phyloP scores from a whole-genome alignment of 2,797 vertebrate species.

The Xenentodon cancila region DNA sequence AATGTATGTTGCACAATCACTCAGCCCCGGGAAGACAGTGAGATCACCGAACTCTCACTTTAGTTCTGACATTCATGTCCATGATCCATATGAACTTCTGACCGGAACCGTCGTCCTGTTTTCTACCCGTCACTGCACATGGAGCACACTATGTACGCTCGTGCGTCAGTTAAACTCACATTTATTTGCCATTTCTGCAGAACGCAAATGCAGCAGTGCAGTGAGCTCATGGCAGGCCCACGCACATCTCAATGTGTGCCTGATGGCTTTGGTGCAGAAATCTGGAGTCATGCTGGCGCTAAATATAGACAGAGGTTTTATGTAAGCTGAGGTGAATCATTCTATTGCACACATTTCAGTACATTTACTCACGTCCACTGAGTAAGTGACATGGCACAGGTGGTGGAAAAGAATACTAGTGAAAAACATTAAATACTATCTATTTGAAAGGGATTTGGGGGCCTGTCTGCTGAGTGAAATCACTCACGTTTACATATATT shows the following conservation, averaged over 20 bases:
- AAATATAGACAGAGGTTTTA: constrained; percentile 86
- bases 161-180: constrained; percentile 13
- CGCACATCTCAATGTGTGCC: constrained; percentile 82
- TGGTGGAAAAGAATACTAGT: constrained; percentile 24
- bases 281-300: constrained; percentile 83
- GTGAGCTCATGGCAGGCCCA: constrained; percentile 72
- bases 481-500: constrained; percentile 12
- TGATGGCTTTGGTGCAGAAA: constrained; percentile 81
- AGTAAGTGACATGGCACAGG: constrained; percentile 59
- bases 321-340: constrained; percentile 86
- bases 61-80: constrained; percentile 1
- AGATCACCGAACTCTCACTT: not conserved
- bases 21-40: not conserved
- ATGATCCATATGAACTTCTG: constrained; percentile 1
- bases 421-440: constrained; percentile 16
- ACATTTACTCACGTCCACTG: constrained; percentile 55
- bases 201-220: constrained; percentile 65
- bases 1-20: not conserved
- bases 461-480: constrained; percentile 23
- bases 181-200: constrained; percentile 41
- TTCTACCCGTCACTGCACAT: not conserved
- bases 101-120: not conserved
- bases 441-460: constrained; percentile 23
- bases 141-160: constrained; percentile 14
- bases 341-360: constrained; percentile 74